These are phyloP conservation scores for Celastrina argiolus DNA, from an alignment of 2,888 invertebrate genomes.

Conservation along the genomic window DNA sequence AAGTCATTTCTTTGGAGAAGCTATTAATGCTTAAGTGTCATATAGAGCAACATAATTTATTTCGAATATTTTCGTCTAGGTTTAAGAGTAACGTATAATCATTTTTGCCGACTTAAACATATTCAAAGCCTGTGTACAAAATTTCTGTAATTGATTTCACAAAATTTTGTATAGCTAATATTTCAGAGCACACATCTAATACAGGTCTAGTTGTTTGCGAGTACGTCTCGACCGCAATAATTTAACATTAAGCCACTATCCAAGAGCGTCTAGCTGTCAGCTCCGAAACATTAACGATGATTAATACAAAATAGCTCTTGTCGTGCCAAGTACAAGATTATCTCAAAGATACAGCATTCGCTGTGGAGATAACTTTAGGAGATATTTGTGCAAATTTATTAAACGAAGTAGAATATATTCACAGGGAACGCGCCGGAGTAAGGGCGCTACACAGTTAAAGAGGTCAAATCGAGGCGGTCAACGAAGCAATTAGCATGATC, in stretches of 20 bases:
- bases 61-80: no score
- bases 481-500: conserved; percentile 4
- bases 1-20: no score
- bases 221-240: not conserved
- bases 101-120: no score
- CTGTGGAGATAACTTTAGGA: not conserved
- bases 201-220: not conserved
- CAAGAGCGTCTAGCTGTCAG: not conserved
- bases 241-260: not conserved
- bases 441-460: conserved; percentile 1
- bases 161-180: no score
- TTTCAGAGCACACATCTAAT: no score
- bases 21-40: no score
- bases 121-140: no score
- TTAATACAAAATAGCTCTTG: conserved; percentile 6
- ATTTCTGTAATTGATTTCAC: no score
- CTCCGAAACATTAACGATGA: conserved; percentile 19
- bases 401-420: not conserved
- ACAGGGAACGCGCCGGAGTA: not conserved
- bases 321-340: conserved; percentile 3
- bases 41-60: no score
- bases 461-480: conserved; percentile 10
- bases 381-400: not conserved
- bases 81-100: no score
- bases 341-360: not conserved